These are phyloP conservation scores for Aphis craccivora DNA, from an alignment of 1,140 invertebrate species.

Conservation along the genomic window DNA sequence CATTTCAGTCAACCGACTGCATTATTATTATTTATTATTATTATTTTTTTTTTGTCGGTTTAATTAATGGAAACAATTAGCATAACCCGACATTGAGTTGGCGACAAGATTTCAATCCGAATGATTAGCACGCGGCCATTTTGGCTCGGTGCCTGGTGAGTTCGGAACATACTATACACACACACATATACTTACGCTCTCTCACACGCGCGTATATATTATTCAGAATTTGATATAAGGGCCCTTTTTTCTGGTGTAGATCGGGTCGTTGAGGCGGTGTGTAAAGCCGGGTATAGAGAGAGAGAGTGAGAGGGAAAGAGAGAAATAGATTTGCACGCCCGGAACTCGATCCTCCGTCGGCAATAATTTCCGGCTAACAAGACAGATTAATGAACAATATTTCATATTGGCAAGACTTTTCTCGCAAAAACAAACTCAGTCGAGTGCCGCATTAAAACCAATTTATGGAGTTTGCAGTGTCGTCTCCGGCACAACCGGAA, in stretches of 20 bases:
- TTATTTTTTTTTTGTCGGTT: slow-evolving; percentile 29
- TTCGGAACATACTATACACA: neutral
- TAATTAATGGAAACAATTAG: slow-evolving; percentile 58
- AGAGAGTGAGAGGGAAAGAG: neutral
- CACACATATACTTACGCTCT: neutral
- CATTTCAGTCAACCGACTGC: slow-evolving; percentile 7
- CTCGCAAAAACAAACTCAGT: slow-evolving; percentile 55
- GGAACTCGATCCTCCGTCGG: slow-evolving; percentile 56
- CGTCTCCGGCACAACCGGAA: slow-evolving; percentile 47
- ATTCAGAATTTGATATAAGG: slow-evolving; percentile 39
- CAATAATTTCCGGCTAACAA: slow-evolving; percentile 58
- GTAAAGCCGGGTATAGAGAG: neutral
- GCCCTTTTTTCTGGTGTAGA: slow-evolving; percentile 34
- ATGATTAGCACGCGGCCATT: slow-evolving; percentile 47
- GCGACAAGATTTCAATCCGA: slow-evolving; percentile 45
- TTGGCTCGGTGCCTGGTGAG: slow-evolving; percentile 24
- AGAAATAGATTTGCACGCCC: slow-evolving; percentile 42
- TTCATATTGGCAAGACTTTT: slow-evolving; percentile 58
- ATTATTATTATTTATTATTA: slow-evolving; percentile 15
- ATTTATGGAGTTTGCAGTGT: slow-evolving; percentile 54
- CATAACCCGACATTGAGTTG: slow-evolving; percentile 47
- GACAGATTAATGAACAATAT: slow-evolving; percentile 58
- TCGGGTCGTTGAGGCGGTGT: neutral
- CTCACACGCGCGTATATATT: slow-evolving; percentile 3
- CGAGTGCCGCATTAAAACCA: slow-evolving; percentile 56